Conservation (phyloP, 2,888 invertebrate species). For the Unio pictorum region DNA sequence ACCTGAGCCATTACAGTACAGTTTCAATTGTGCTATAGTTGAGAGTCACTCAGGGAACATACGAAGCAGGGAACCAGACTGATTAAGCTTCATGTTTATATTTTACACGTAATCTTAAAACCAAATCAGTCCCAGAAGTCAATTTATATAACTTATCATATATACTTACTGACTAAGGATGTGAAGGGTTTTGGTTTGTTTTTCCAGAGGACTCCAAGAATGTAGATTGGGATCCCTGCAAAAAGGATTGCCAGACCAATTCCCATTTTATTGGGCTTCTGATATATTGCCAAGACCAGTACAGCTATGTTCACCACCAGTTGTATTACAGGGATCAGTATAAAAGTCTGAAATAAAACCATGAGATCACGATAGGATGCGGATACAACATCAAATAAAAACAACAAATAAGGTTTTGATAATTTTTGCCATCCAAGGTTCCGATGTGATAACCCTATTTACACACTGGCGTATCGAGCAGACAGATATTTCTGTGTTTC, state of each 20-base stretch:
- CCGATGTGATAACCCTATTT: too few relatives aligned
- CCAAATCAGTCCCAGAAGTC: too few relatives aligned
- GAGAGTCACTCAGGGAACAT: too few relatives aligned
- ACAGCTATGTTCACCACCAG: conserved; percentile 84
- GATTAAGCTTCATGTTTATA: too few relatives aligned
- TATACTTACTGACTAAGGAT: conserved; percentile 46
- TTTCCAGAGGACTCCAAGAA: conserved; percentile 80
- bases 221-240: conserved; percentile 88
- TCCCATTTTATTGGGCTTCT: conserved; percentile 84
- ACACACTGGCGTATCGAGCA: too few relatives aligned
- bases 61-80: too few relatives aligned
- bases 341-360: conserved; percentile 76
- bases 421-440: too few relatives aligned
- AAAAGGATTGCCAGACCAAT: conserved; percentile 85
- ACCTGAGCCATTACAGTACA: too few relatives aligned
- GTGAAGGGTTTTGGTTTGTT: conserved; percentile 66
- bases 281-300: conserved; percentile 84
- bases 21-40: too few relatives aligned
- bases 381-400: neutral
- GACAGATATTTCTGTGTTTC: too few relatives aligned
- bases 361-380: neutral
- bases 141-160: too few relatives aligned
- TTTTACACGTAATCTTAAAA: too few relatives aligned
- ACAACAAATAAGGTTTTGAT: neutral
- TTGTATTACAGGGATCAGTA: conserved; percentile 84